Evolutionary conservation across 1,140 invertebrate species (phyloP).

Genomic region (Papilio glaucus): DNA sequence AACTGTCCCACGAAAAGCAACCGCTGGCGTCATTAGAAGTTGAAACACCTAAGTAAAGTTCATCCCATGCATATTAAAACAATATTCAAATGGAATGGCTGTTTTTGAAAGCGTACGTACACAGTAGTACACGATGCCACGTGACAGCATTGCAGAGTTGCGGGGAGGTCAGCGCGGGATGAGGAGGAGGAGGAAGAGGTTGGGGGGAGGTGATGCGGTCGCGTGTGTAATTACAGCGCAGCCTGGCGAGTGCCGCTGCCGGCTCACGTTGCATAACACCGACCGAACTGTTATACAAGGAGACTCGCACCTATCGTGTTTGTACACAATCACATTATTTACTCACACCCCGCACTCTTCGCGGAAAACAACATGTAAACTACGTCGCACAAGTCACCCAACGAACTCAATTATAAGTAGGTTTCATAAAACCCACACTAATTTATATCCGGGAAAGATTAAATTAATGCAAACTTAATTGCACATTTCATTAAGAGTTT

Average conservation of each 20-base stretch:
- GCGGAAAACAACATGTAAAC: constrained; percentile 48
- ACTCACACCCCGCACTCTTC: constrained; percentile 51
- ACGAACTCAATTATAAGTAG: constrained; percentile 3
- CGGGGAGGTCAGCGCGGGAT: constrained; percentile 36
- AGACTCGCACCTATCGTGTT: constrained; percentile 58
- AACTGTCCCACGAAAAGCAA: constrained; percentile 24
- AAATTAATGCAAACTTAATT: constrained; percentile 6
- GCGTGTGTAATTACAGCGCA: constrained; percentile 71
- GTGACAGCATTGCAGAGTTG: constrained; percentile 38
- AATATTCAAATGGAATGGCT: constrained; percentile 18
- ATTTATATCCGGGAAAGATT: constrained; percentile 6
- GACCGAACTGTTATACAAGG: constrained; percentile 62
- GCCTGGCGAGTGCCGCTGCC: constrained; percentile 48
- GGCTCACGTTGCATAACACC: constrained; percentile 73
- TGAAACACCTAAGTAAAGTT: constrained; percentile 30
- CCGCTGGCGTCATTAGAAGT: constrained; percentile 17
- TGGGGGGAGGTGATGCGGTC: constrained; percentile 37
- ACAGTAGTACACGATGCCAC: constrained; percentile 29
- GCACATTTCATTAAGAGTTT: constrained; percentile 1
- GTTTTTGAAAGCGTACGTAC: constrained; percentile 34
- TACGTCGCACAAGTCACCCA: constrained; percentile 32
- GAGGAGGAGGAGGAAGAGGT: constrained; percentile 33
- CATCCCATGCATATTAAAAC: constrained; percentile 32
- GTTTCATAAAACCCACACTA: constrained; percentile 4
- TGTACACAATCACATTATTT: constrained; percentile 73